A percentile compares a stretch with the other conserved stretches of the same genome.
Evolutionary conservation across 1,140 invertebrate species (phyloP).

Genomic region (Pteromalus puparum): DNA sequence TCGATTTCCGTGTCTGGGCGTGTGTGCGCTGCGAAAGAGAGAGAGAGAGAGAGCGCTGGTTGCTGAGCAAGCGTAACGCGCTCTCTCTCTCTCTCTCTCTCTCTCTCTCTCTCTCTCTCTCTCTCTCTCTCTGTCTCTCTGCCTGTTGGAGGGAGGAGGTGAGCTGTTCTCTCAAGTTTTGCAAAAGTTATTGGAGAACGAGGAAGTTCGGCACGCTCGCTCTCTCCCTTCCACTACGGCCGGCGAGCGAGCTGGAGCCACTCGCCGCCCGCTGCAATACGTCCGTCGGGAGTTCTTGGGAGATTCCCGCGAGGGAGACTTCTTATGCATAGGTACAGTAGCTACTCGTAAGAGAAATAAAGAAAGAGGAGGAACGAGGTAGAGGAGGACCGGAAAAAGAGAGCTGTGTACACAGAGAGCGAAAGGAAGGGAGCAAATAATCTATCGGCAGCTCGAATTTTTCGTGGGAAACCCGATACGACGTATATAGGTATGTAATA

Average conservation of each 20-base stretch:
- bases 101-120: too few species aligned
- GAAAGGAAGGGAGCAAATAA: too few species aligned
- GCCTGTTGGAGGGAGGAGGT: not conserved
- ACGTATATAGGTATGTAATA: too few species aligned
- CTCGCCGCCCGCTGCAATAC: constrained; percentile 47
- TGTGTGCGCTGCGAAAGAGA: constrained; percentile 32
- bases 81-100: not conserved
- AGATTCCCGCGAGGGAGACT: constrained; percentile 49
- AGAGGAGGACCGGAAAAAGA: not conserved
- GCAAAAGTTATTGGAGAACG: constrained; percentile 55
- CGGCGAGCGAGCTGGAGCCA: not conserved
- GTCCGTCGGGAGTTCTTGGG: constrained; percentile 49
- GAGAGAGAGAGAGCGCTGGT: not conserved
- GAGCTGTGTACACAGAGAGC: not conserved
- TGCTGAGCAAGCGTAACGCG: constrained; percentile 24
- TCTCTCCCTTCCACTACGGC: not conserved
- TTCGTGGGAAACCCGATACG: too few species aligned
- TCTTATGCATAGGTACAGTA: constrained; percentile 35
- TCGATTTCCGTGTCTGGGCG: constrained; percentile 51
- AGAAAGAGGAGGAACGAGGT: not conserved
- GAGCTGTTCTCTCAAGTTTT: constrained; percentile 48
- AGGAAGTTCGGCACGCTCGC: constrained; percentile 49
- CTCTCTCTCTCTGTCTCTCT: too few species aligned
- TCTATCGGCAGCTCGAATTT: not conserved
- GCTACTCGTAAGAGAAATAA: constrained; percentile 27